phyloP scores from a whole-genome alignment of 2,113 vertebrate species.

The Neodontobutis hainanensis region DNA sequence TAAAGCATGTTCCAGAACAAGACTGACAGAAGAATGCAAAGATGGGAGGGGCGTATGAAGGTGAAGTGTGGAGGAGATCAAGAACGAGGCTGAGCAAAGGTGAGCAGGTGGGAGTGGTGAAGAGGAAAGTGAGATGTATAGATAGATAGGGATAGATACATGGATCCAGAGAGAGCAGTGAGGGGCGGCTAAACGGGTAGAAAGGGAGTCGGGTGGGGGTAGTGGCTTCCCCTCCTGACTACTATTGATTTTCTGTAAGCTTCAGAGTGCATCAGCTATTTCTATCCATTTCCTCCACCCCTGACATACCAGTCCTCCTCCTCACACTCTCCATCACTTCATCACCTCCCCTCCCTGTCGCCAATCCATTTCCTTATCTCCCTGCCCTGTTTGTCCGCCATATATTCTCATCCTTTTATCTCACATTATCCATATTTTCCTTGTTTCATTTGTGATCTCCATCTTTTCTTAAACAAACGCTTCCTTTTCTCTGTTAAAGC shows the following conservation, averaged over 20 bases:
- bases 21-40: conserved; percentile 5
- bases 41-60: conserved; percentile 19
- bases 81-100: conserved; percentile 1
- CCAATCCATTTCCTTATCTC: conserved; percentile 65
- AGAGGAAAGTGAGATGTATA: conserved; percentile 30
- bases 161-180: conserved; percentile 9
- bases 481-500: conserved; percentile 17
- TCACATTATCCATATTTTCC: conserved; percentile 59
- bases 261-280: conserved; percentile 78
- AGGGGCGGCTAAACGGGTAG: conserved; percentile 5
- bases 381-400: conserved; percentile 54
- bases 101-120: conserved; percentile 32
- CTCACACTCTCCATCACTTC: conserved; percentile 66
- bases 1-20: neutral
- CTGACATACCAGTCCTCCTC: conserved; percentile 36
- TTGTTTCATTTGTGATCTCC: conserved; percentile 48
- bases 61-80: conserved; percentile 6
- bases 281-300: conserved; percentile 75
- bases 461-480: conserved; percentile 9
- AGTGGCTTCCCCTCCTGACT: conserved; percentile 73
- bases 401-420: conserved; percentile 60
- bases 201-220: conserved; percentile 54
- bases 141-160: conserved; percentile 22
- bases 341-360: conserved; percentile 61
- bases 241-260: conserved; percentile 77